Evolutionary conservation across 2,888 invertebrate species (phyloP), one percentile per base, ranked within the genome.

Genomic region (Drosophila buzzatii): DNA sequence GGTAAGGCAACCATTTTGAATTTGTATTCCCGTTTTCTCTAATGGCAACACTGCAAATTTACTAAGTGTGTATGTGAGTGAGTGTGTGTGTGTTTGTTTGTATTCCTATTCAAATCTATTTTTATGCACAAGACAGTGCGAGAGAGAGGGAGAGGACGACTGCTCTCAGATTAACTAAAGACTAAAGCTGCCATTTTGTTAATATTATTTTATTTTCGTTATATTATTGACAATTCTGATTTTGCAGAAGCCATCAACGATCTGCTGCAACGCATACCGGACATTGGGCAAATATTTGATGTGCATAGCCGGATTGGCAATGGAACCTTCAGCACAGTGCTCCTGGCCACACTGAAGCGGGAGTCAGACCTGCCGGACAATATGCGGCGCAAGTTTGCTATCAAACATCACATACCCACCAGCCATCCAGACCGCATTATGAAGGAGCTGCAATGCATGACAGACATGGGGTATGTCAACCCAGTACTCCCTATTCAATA

Each of bases 311-410:
- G 96, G 88, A 95, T 97, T 82, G 97, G 97, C 0, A 96, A 96
- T 93, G 98, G 98, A 20, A 97, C 98, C 3, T 98, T 98, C 90
- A 98, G 98, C 91, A 96, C 96, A 0, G 98, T 98, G 31, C 97
- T 96, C 88, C 93, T 97, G 84, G 98, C 96, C 2, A 95, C 95
- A 3, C 92, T 97, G 60, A 92, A 92, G 33, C 88, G 87, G 42
- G 92, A 91, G 53, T 67, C 81, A 76, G 93, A 82, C 93, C 72
- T 94, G 70, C 91, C 94, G 1, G 92, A 93, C 1, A 76, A 92
- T 8, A 91, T 93, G 61, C 94, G 94, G 56, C 94, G 95, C 76
- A 94, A 95, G 92, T 97, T 96, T 93, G 98, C 98, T 3, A 94
- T 98, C 66, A 98, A 98, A 91, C 97, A 97, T 93, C 94, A 98